phyloP scores from a whole-genome alignment of 2,797 vertebrate species.

The Rhyacichthys aspro region DNA sequence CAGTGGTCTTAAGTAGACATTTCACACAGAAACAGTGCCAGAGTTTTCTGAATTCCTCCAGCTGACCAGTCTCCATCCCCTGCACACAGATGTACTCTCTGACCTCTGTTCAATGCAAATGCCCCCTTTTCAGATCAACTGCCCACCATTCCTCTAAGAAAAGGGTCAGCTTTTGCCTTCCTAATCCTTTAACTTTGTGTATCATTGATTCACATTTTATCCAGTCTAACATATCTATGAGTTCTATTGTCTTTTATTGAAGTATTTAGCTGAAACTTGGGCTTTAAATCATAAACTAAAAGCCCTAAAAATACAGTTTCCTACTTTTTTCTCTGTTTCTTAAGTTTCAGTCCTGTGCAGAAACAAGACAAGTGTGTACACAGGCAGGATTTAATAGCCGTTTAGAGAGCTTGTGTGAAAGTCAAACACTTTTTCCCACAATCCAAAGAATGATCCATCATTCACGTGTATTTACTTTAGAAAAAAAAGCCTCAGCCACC shows the following conservation, averaged over 20 bases:
- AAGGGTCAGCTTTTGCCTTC: neutral
- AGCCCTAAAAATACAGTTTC: constrained; percentile 24
- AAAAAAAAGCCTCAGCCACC: constrained; percentile 71
- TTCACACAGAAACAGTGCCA: constrained; percentile 82
- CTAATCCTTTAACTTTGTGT: neutral
- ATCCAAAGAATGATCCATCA: constrained; percentile 79
- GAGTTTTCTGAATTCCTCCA: constrained; percentile 75
- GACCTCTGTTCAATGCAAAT: constrained; percentile 41
- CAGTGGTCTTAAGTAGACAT: constrained; percentile 81
- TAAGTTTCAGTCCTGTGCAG: constrained; percentile 43
- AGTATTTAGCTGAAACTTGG: neutral
- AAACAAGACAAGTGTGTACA: constrained; percentile 68
- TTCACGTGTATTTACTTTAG: constrained; percentile 80
- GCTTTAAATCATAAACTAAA: constrained; percentile 45
- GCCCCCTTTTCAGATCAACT: constrained; percentile 15
- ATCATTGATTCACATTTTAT: neutral
- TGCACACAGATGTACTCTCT: constrained; percentile 53
- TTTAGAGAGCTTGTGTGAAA: constrained; percentile 83
- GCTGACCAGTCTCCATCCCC: constrained; percentile 73
- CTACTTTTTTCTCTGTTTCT: constrained; percentile 25
- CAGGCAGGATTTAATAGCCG: constrained; percentile 74
- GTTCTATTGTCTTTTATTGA: neutral
- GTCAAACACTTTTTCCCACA: constrained; percentile 84
- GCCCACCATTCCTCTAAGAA: neutral
- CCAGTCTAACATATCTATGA: neutral